Base-by-base conservation (phyloP, 2,797 vertebrate genomes). In the Sebastolobus alascanus region DNA sequence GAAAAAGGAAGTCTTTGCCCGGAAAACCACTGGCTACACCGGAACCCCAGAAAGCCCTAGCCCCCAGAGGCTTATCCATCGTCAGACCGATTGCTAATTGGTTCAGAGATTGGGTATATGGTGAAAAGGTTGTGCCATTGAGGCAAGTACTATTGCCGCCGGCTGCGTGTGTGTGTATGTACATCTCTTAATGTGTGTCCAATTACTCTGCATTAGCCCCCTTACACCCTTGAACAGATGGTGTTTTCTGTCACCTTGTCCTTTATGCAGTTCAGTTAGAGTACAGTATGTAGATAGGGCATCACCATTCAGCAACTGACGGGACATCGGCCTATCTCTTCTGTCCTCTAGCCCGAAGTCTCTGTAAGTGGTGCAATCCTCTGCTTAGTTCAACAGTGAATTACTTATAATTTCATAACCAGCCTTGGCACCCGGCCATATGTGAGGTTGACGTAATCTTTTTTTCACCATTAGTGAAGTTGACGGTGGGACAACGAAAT, bases 391-490 rank as follows among this genome's bases (percentile, higher is more conserved):
- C 22, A 58, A 31, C 71, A 25, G 43, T 72, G 60, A 58, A 72
- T 83, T 80, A 56, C 38, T 82, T 78, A 20, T 66, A 68, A 84
- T 87, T 81, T 89, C 54, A 76, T 61, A 84, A 71, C 74, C 13
- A 29, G 70, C 80, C 73, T 74, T 78, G 74, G 77, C 66, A 27
- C 54, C 77, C 18, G 2, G 46, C 18, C 16, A 1, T 68, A 31
- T 82, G 72, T 52, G 52, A 82, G 2, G 40, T 43, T 78, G 70
- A 86, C 37, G 20, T 84, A 73, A 66, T 81, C 6, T 43, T 64
- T 68, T 76, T 50, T 50, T 25, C 73, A 27, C 75, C 8, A 69
- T 80, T 72, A 75, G 70, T 73, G 43, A 85, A 81, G 75, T 75
- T 16, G 29, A 20, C 52, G 29, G 68, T 80, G 66, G 71, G 60